These are phyloP conservation scores for Calameuta idolon DNA, from an alignment of 2,888 invertebrate genomes.

Conservation along the genomic window DNA sequence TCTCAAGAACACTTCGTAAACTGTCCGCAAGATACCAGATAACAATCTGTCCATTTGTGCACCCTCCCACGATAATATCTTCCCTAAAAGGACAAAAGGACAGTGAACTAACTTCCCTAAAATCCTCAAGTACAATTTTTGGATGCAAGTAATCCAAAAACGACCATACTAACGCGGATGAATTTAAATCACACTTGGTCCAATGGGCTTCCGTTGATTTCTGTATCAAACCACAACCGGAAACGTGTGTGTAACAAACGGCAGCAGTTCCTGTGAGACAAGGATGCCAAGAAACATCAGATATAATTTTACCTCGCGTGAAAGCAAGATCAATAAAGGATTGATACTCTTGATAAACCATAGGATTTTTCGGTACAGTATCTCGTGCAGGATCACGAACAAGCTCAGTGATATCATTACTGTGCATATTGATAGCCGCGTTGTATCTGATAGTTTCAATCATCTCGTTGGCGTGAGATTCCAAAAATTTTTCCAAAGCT, in stretches of 20 bases:
- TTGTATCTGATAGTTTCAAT: slow-evolving; percentile 51
- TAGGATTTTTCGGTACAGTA: slow-evolving; percentile 8
- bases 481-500: slow-evolving; percentile 39
- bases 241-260: slow-evolving; percentile 41
- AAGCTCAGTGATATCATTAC: slow-evolving; percentile 50
- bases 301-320: slow-evolving; percentile 47
- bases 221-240: slow-evolving; percentile 7
- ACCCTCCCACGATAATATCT: slow-evolving; percentile 59
- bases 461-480: slow-evolving; percentile 33
- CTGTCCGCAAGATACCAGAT: slow-evolving; percentile 59
- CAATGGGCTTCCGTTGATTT: background rate
- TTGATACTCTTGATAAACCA: slow-evolving; percentile 43
- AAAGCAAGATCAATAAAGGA: slow-evolving; percentile 50
- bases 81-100: slow-evolving; percentile 58
- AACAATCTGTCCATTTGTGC: slow-evolving; percentile 58
- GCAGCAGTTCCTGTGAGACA: slow-evolving; percentile 41
- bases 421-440: slow-evolving; percentile 51
- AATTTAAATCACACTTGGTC: slow-evolving; percentile 7
- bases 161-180: slow-evolving; percentile 50
- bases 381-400: slow-evolving; percentile 14
- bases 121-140: slow-evolving; percentile 49
- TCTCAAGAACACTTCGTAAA: slow-evolving; percentile 20
- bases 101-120: slow-evolving; percentile 51
- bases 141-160: slow-evolving; percentile 45
- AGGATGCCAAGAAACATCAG: slow-evolving; percentile 57